Conservation (phyloP, 1,140 invertebrate species). For the Lerema accius region DNA sequence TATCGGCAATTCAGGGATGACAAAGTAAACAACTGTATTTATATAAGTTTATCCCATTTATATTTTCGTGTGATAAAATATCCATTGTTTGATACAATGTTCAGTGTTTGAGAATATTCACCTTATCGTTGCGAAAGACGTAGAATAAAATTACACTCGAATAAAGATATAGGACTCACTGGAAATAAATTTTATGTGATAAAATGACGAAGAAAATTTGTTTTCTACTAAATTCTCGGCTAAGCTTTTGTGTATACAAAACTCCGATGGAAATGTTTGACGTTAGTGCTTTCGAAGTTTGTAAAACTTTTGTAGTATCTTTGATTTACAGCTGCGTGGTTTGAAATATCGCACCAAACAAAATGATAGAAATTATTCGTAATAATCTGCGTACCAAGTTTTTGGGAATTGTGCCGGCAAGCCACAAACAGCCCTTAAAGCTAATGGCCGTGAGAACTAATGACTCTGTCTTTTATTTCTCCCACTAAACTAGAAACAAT, state of each 20-base stretch:
- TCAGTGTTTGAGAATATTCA: slow-evolving; percentile 13
- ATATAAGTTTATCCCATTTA: slow-evolving; percentile 3
- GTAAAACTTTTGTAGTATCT: slow-evolving; percentile 16
- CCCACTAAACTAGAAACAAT: not conserved
- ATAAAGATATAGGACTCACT: slow-evolving; percentile 26
- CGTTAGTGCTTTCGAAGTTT: slow-evolving; percentile 31
- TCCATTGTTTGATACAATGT: not conserved
- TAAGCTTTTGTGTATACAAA: slow-evolving; percentile 28
- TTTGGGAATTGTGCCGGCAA: not conserved
- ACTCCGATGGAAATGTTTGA: slow-evolving; percentile 25
- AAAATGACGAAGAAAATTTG: slow-evolving; percentile 29
- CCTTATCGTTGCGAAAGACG: slow-evolving; percentile 9
- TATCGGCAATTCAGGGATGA: not conserved
- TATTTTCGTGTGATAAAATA: not conserved
- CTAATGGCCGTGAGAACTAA: not conserved
- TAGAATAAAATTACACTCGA: slow-evolving; percentile 22
- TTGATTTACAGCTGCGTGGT: slow-evolving; percentile 19
- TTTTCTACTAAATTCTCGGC: slow-evolving; percentile 26
- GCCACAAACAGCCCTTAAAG: not conserved
- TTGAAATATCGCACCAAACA: slow-evolving; percentile 26
- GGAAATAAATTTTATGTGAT: slow-evolving; percentile 30
- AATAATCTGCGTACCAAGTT: not conserved
- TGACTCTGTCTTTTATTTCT: not conserved
- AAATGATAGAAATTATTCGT: slow-evolving; percentile 4
- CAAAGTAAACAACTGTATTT: not conserved